Conservation (phyloP, 2,888 invertebrate species). For the Pelosia muscerda region DNA sequence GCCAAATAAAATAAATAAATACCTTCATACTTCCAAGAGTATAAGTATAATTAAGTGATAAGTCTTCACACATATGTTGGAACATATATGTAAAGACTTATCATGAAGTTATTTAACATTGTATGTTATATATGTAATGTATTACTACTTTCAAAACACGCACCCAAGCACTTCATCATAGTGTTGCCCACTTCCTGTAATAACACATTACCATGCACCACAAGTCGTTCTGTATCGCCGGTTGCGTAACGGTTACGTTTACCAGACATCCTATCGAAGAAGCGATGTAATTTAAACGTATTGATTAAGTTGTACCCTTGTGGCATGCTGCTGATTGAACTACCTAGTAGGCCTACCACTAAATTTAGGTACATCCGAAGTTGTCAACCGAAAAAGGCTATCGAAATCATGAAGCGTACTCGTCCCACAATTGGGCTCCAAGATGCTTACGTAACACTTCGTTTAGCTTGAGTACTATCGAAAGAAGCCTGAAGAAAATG, state of each 20-base stretch:
- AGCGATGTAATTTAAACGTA: constrained; percentile 35
- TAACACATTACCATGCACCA: constrained; percentile 50
- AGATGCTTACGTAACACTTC: too few relatives aligned
- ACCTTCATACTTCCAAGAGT: too few relatives aligned
- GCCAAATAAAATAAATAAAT: too few relatives aligned
- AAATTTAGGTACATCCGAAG: not conserved
- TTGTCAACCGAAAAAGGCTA: too few relatives aligned
- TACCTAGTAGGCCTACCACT: not conserved
- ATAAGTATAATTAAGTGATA: too few relatives aligned
- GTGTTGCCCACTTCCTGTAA: constrained; percentile 50
- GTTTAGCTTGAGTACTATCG: too few relatives aligned
- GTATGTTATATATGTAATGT: not conserved
- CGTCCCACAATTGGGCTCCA: too few relatives aligned
- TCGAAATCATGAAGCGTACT: too few relatives aligned
- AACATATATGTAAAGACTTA: too few relatives aligned
- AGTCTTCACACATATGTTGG: too few relatives aligned
- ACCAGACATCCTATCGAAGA: constrained; percentile 17
- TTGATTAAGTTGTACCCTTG: not conserved
- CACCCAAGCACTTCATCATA: constrained; percentile 28
- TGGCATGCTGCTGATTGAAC: not conserved
- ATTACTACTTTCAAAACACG: constrained; percentile 24
- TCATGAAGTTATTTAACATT: not conserved
- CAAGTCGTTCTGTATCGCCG: constrained; percentile 37
- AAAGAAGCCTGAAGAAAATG: too few relatives aligned
- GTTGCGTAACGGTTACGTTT: constrained; percentile 54